Evolutionary conservation across 2,888 invertebrate genomes (phyloP), one percentile per base, ranked within the genome.

Genomic region (Osmoderma eremita): DNA sequence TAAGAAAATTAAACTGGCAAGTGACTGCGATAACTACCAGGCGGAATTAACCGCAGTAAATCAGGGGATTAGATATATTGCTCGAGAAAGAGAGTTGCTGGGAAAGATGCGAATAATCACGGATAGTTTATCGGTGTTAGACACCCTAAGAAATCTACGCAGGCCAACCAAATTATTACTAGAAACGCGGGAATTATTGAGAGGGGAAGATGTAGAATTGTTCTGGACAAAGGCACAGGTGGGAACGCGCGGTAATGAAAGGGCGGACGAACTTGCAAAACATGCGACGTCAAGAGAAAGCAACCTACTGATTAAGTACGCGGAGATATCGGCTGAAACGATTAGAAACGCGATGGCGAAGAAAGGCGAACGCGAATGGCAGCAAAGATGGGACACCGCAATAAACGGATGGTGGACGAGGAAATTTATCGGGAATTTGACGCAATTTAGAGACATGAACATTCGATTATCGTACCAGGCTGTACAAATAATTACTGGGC

Each of bases 401-500:
- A 2, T 15, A 8, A 30, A n/a, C 3, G 51, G 51, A 1, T 41
- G 41, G 13, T 58, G 56, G 41, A 56, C 56, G 3, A 56, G 22
- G 20, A 17, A 13, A 1, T 56, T 56, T 13, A 56, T 56, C 2
- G 56, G 41, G 3, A 22, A 56, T 13, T 39, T 30, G 12, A 5
- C 3, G 12, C 10, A 17, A 13, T 56, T 56, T 17, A 39, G 41
- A 2, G n/a, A 56, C 39, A 18, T 56, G 22, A 3, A 22, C 1
- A 18, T 39, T 3, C 6, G n/a, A 22, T 30, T 48, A 6, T 30
- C 61, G 10, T 62, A 62, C 24, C 61, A 62, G 48, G 61, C 61
- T 1, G 48, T 48, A 15, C 22, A 62, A 15, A 12, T 61, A 4
- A n/a, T 45, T 6, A 62, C 48, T 0, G 45, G 48, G 8, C 61